Evolutionary conservation across 2,797 vertebrate genomes (phyloP).

Genomic region (Buceros bicornis): DNA sequence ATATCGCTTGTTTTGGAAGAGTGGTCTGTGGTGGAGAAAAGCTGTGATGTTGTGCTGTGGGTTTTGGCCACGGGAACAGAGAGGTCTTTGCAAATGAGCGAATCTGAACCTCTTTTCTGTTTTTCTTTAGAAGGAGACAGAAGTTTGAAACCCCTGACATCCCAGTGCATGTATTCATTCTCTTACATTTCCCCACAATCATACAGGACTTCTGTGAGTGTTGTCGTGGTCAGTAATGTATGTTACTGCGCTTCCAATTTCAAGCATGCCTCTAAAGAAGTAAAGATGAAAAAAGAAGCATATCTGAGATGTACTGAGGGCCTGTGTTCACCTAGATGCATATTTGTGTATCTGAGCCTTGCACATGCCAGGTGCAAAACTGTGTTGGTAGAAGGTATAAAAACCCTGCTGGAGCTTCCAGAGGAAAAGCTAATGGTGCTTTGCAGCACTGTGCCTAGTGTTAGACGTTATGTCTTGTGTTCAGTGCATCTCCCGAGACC

Average conservation of each 20-base stretch:
- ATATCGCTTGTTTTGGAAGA: neutral
- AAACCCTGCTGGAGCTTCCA: neutral
- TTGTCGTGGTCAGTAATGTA: neutral
- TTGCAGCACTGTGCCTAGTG: neutral
- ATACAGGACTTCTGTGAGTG: neutral
- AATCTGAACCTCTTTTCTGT: neutral
- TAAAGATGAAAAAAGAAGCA: neutral
- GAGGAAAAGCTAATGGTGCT: neutral
- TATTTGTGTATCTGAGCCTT: neutral
- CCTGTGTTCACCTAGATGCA: rapidly evolving
- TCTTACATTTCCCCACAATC: neutral
- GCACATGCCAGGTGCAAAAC: rapidly evolving
- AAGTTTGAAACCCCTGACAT: neutral
- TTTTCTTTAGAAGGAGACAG: neutral
- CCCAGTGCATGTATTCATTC: neutral
- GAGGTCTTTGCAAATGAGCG: neutral
- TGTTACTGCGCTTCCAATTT: neutral
- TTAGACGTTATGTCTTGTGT: neutral
- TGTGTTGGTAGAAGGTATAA: neutral
- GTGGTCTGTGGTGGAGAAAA: neutral
- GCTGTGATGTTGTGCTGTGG: neutral
- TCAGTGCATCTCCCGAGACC: neutral
- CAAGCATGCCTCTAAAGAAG: neutral
- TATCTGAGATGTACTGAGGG: neutral
- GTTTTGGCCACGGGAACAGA: neutral